These are phyloP conservation scores for Steatornis caripensis DNA, from an alignment of 2,113 vertebrate genomes.

Conservation along the genomic window DNA sequence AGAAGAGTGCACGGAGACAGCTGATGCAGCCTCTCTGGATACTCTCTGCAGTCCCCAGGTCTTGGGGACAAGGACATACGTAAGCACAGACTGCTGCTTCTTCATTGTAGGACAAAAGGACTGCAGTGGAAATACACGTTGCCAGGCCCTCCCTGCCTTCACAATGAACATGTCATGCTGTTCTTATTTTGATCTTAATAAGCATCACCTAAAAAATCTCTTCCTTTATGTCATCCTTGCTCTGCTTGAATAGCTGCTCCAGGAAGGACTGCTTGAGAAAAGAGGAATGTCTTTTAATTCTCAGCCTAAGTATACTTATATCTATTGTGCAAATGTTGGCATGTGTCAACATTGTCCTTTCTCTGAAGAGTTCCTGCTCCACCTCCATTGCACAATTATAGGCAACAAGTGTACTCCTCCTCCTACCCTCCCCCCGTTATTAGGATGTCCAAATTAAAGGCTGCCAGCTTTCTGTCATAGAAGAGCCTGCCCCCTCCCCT, in stretches of 20 bases:
- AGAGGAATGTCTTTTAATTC: not conserved
- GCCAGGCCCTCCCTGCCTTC: not conserved
- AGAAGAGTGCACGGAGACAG: not conserved
- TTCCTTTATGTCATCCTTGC: not conserved
- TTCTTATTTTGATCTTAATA: not conserved
- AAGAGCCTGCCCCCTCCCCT: not conserved
- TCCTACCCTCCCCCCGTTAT: not conserved
- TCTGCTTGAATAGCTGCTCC: not conserved
- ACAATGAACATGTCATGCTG: accelerated
- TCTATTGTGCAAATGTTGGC: accelerated
- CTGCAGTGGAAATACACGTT: not conserved
- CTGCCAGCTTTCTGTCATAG: not conserved
- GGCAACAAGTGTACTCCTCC: not conserved
- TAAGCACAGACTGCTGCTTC: not conserved
- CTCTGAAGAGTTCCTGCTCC: not conserved
- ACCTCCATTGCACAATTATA: not conserved
- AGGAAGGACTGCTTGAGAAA: not conserved
- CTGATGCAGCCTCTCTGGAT: not conserved
- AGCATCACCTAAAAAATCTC: not conserved
- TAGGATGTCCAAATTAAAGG: not conserved
- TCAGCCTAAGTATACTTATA: not conserved
- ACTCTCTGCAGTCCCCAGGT: not conserved
- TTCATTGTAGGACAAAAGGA: not conserved
- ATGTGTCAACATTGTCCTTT: not conserved
- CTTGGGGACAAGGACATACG: accelerated